Evolutionary conservation across 1,140 invertebrate genomes (phyloP), one percentile per base, ranked within the genome.

Genomic region (Araneus ventricosus): DNA sequence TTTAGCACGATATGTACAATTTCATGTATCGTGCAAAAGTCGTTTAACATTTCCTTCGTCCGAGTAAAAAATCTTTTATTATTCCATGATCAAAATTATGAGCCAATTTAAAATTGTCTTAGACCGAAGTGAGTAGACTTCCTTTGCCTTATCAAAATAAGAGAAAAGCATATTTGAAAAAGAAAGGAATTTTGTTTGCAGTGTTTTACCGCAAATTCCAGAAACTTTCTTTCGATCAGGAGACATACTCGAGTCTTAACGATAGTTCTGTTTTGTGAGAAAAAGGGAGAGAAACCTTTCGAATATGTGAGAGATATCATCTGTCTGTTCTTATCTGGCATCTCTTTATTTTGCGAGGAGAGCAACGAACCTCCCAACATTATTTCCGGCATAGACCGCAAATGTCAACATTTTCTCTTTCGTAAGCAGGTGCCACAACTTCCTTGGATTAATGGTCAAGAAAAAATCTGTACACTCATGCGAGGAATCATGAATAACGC

Each of bases 371-470:
- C 70, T 34, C 27, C n/a, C 1, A 37, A 34, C 70, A 37, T 37
- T 75, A 75, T 75, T 75, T 75, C 70, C 70, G 70, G 70, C 17
- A 34, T n/a, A 75, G 70, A 37, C 27, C n/a, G 2, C 30, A 30
- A 75, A 75, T 37, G 30, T 75, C 30, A 75, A 75, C 70, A 75
- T 75, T 34, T n/a, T 75, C 70, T 75, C 30, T 75, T 37, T 75
- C 34, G 4, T 30, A 37, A 34, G 30, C 70, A 75, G 70, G 70
- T 75, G 70, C 17, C 4, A 6, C 7, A 75, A 75, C 70, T 75
- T 34, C 30, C 70, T 30, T 37, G 22, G 17, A 37, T 37, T 4
- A 34, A 14, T 20, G 7, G 63, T 3, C 1, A 67, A 67, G 5
- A 52, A 67, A 27, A 67, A 14, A 67, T 14, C 10, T 67, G 63